Evolutionary conservation across 2,888 invertebrate genomes (phyloP).

Genomic region (Muschampia plurimacula): DNA sequence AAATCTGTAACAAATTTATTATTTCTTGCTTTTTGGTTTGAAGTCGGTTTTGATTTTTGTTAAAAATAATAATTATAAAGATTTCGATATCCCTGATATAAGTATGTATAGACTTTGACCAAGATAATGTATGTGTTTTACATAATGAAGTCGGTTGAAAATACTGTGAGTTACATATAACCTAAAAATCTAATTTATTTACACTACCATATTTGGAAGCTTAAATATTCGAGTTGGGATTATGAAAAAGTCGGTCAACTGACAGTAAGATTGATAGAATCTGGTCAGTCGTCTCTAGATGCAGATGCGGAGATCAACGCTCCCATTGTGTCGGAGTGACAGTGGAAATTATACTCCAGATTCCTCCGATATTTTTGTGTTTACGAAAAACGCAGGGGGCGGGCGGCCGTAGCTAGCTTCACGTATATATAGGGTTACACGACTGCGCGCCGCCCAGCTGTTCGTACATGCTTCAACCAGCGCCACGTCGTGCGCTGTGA

Average conservation of each 20-base stretch:
- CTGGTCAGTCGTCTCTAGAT: constrained; percentile 70
- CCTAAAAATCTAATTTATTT: constrained; percentile 20
- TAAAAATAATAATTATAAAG: no score
- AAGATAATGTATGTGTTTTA: no score
- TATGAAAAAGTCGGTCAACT: constrained; percentile 57
- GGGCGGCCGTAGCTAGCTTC: constrained; percentile 62
- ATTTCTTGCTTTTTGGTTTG: no score
- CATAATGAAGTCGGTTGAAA: not conserved
- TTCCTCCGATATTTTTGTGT: constrained; percentile 82
- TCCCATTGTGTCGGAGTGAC: constrained; percentile 81
- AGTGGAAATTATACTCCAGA: constrained; percentile 80
- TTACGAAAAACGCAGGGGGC: constrained; percentile 70
- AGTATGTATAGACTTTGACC: no score
- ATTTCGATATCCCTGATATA: no score
- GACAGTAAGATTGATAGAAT: constrained; percentile 62
- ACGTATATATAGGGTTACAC: constrained; percentile 73
- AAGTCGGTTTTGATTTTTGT: no score
- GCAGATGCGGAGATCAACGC: constrained; percentile 77
- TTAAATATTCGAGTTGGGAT: constrained; percentile 44
- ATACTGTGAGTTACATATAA: not conserved
- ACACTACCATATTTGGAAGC: constrained; percentile 50
- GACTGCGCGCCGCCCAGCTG: constrained; percentile 77
- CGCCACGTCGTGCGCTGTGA: constrained; percentile 52
- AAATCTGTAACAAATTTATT: no score
- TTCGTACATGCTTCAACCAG: constrained; percentile 57